Conservation (phyloP, 2,113 vertebrate genomes). For the Corythaixoides concolor region DNA sequence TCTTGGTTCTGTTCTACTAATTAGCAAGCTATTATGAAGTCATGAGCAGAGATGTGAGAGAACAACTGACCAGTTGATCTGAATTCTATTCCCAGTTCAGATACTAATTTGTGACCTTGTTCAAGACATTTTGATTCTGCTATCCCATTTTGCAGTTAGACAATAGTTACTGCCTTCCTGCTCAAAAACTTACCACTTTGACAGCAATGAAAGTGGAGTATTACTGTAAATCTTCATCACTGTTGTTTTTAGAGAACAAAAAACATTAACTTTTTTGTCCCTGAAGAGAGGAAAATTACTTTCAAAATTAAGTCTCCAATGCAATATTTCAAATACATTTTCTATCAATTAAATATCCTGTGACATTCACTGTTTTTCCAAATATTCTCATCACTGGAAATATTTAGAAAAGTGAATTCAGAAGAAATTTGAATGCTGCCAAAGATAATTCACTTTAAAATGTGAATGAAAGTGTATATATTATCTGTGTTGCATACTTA, state of each 20-base stretch:
- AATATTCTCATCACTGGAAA: neutral
- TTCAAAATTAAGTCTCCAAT: neutral
- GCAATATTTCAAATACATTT: neutral
- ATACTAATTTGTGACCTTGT: neutral
- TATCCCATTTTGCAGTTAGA: neutral
- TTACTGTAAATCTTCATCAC: neutral
- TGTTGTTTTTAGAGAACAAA: neutral
- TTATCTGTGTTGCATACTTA: neutral
- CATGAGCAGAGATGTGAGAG: neutral
- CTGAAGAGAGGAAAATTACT: neutral
- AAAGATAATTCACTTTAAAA: neutral
- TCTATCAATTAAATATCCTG: neutral
- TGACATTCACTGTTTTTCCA: neutral
- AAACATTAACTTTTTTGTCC: fast-evolving
- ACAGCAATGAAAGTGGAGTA: neutral
- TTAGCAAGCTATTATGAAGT: neutral
- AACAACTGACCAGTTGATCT: neutral
- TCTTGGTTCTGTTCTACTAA: neutral
- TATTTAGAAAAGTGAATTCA: neutral
- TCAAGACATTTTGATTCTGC: neutral
- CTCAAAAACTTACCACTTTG: neutral
- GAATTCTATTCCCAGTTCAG: neutral
- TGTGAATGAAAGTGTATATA: neutral
- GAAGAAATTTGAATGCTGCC: neutral
- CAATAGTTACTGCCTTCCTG: neutral